Conservation (phyloP, 2,888 invertebrate species). For the Caenorhabditis sp. region DNA sequence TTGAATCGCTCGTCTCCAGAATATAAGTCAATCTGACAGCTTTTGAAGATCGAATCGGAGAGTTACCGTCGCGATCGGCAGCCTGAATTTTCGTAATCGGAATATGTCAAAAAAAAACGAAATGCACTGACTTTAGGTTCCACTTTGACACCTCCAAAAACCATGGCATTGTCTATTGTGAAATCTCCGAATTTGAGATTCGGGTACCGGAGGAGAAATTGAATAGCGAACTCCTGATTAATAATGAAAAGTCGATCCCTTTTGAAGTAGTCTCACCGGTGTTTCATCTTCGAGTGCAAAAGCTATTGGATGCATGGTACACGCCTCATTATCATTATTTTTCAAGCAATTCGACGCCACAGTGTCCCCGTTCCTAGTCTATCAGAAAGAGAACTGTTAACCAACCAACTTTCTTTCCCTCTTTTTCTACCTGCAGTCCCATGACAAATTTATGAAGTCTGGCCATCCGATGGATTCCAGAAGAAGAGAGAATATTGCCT, state of each 20-base stretch:
- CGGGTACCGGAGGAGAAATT: slow-evolving; percentile 76
- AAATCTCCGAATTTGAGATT: slow-evolving; percentile 74
- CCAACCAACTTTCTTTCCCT: no score
- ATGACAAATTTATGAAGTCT: slow-evolving; percentile 69
- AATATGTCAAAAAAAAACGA: no score
- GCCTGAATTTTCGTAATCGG: no score
- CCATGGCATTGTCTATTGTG: slow-evolving; percentile 79
- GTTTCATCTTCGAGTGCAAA: slow-evolving; percentile 67
- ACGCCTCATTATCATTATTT: slow-evolving; percentile 61
- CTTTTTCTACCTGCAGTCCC: slow-evolving; percentile 55
- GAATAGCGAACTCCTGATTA: slow-evolving; percentile 60
- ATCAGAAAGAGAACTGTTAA: slow-evolving; percentile 16
- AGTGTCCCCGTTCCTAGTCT: slow-evolving; percentile 56
- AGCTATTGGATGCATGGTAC: slow-evolving; percentile 68
- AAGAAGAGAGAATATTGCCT: slow-evolving; percentile 69
- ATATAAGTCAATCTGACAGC: slow-evolving; percentile 79
- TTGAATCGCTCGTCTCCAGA: slow-evolving; percentile 66
- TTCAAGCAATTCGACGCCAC: slow-evolving; percentile 54
- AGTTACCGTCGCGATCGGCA: slow-evolving; percentile 72
- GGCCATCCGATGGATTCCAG: slow-evolving; percentile 67
- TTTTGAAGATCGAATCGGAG: slow-evolving; percentile 70
- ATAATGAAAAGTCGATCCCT: no score
- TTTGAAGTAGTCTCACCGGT: slow-evolving; percentile 44
- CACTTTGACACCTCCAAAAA: slow-evolving; percentile 78
- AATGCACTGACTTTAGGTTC: no score